Percentiles rank a stretch among this genome's conserved stretches.
phyloP scores from a whole-genome alignment of 2,888 invertebrate species.

The Entomobrya multifasciata region DNA sequence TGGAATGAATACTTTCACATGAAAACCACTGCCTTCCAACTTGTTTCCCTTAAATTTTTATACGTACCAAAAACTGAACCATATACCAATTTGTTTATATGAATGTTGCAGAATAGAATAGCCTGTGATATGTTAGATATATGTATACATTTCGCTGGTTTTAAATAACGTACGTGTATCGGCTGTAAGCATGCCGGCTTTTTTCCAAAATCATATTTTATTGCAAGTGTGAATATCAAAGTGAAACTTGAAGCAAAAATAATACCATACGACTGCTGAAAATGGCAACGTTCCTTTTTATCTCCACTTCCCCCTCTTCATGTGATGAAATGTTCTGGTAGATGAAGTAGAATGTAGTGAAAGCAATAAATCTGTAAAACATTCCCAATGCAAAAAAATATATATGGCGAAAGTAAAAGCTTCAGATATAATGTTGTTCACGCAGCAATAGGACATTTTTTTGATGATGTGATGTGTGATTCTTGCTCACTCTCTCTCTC shows the following conservation, averaged over 20 bases:
- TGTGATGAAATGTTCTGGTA: slow-evolving; percentile 14
- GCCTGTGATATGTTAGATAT: too few relatives aligned
- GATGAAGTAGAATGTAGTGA: slow-evolving; percentile 34
- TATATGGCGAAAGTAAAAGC: slow-evolving; percentile 45
- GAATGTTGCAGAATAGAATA: too few relatives aligned
- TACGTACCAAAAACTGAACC: too few relatives aligned
- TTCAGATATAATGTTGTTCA: too few relatives aligned
- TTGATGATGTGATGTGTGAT: background rate
- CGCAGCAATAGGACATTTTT: background rate
- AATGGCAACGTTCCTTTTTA: slow-evolving; percentile 60
- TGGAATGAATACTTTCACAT: slow-evolving; percentile 1
- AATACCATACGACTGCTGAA: slow-evolving; percentile 47
- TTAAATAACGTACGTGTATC: background rate
- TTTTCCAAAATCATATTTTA: background rate
- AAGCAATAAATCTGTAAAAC: slow-evolving; percentile 58
- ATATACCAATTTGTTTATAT: too few relatives aligned
- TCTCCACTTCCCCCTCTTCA: slow-evolving; percentile 14
- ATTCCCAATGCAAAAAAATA: slow-evolving; percentile 29
- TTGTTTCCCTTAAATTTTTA: slow-evolving; percentile 8
- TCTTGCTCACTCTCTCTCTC: background rate
- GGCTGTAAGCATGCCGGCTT: background rate
- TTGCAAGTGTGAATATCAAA: slow-evolving; percentile 1
- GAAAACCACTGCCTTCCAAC: slow-evolving; percentile 8
- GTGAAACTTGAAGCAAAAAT: slow-evolving; percentile 30
- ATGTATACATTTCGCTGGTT: background rate